phyloP scores from a whole-genome alignment of 1,140 invertebrate species.

The Sitobion miscanthi region DNA sequence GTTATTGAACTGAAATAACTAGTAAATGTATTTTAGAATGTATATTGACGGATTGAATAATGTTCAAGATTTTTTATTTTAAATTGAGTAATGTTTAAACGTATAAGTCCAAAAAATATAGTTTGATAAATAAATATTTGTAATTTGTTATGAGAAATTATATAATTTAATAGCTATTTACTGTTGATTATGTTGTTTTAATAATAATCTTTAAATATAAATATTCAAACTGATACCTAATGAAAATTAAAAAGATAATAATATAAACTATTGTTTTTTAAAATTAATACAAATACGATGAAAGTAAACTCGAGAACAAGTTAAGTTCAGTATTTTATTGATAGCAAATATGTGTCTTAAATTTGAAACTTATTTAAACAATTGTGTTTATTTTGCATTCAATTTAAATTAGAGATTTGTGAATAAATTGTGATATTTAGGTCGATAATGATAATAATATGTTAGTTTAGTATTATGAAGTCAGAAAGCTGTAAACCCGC shows the following conservation, averaged over 20 bases:
- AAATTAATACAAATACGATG: not conserved
- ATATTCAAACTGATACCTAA: not conserved
- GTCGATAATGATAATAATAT: not conserved
- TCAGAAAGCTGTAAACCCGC: constrained; percentile 33
- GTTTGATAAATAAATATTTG: not conserved
- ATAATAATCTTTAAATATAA: not conserved
- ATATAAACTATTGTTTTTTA: not conserved
- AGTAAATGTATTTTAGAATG: not conserved
- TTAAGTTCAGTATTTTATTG: not conserved
- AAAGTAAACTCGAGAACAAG: not conserved
- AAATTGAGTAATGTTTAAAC: not conserved
- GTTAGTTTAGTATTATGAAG: not conserved
- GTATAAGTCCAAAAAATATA: not conserved
- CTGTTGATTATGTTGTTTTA: not conserved
- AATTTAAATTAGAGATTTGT: not conserved
- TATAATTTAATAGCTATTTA: not conserved
- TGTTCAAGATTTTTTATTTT: not conserved
- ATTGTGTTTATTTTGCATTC: not conserved
- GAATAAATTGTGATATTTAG: not conserved
- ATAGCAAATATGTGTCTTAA: not conserved
- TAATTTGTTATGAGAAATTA: not conserved
- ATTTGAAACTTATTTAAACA: not conserved
- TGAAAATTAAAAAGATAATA: too few relatives aligned
- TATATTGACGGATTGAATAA: not conserved
- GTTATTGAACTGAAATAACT: not conserved